These are phyloP conservation scores for Colostygia pectinataria DNA, from an alignment of 2,888 invertebrate species.

Conservation along the genomic window DNA sequence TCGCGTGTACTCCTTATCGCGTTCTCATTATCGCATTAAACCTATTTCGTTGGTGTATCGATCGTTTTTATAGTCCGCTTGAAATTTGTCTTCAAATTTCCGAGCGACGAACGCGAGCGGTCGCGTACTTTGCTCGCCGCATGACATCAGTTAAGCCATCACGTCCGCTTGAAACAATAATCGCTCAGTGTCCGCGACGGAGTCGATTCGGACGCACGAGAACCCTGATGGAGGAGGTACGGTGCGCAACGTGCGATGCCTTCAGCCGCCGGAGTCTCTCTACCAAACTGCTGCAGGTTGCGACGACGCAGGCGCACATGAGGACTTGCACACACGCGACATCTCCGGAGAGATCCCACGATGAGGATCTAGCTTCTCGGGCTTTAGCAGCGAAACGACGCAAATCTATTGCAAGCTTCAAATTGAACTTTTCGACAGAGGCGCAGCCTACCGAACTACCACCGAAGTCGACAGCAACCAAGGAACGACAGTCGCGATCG, in stretches of 20 bases:
- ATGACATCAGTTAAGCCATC: slow-evolving; percentile 82
- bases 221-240: slow-evolving; percentile 75
- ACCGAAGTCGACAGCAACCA: slow-evolving; percentile 54
- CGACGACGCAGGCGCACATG: slow-evolving; percentile 78
- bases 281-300: slow-evolving; percentile 75
- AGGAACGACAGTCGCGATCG: slow-evolving; percentile 52
- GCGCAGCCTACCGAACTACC: slow-evolving; percentile 51
- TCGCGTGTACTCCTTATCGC: slow-evolving; percentile 80
- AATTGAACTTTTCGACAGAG: slow-evolving; percentile 53
- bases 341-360: slow-evolving; percentile 59
- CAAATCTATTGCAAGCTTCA: slow-evolving; percentile 74
- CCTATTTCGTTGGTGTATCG: slow-evolving; percentile 74
- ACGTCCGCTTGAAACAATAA: slow-evolving; percentile 76
- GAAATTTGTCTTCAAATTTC: slow-evolving; percentile 67
- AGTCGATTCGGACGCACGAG: slow-evolving; percentile 77
- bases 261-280: slow-evolving; percentile 72
- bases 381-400: slow-evolving; percentile 76
- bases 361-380: slow-evolving; percentile 67
- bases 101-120: slow-evolving; percentile 65
- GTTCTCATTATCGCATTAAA: slow-evolving; percentile 78
- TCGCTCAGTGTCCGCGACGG: slow-evolving; percentile 78
- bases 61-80: slow-evolving; percentile 61
- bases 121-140: slow-evolving; percentile 71
- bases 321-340: slow-evolving; percentile 66
- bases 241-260: slow-evolving; percentile 77